phyloP scores from a whole-genome alignment of 2,888 invertebrate genomes.

The Lycia hirtaria region DNA sequence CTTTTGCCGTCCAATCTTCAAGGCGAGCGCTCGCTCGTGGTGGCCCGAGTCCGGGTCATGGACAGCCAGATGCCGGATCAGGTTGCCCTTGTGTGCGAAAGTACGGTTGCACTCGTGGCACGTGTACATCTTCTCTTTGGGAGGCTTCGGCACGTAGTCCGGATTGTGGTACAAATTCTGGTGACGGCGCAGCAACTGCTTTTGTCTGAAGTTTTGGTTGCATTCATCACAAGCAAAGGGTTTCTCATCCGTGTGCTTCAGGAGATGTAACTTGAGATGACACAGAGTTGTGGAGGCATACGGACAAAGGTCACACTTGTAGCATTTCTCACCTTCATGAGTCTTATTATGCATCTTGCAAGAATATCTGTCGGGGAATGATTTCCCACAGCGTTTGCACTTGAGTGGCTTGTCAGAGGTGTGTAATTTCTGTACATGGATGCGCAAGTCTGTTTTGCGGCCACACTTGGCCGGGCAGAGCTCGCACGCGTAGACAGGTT shows the following conservation, averaged over 20 bases:
- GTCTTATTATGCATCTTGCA: conserved; percentile 90
- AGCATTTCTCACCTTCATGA: conserved; percentile 98
- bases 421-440: conserved; percentile 98
- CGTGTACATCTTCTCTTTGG: conserved; percentile 95
- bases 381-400: conserved; percentile 96
- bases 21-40: conserved; percentile 89
- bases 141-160: conserved; percentile 93
- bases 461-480: conserved; percentile 98
- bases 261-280: conserved; percentile 97
- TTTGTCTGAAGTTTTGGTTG: conserved; percentile 94
- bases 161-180: conserved; percentile 97
- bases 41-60: conserved; percentile 94
- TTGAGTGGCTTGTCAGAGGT: conserved; percentile 95
- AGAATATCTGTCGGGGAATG: conserved; percentile 95
- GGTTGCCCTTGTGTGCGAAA: conserved; percentile 95
- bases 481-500: conserved; percentile 96
- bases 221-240: conserved; percentile 96
- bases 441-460: conserved; percentile 97
- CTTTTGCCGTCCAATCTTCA: conserved; percentile 92
- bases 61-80: conserved; percentile 95
- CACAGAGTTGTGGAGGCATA: conserved; percentile 97
- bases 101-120: conserved; percentile 92
- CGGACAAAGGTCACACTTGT: conserved; percentile 96
- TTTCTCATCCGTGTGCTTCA: conserved; percentile 97
- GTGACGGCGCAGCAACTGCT: conserved; percentile 95